Percentiles rank a stretch among this genome's conserved stretches.
phyloP scores from a whole-genome alignment of 2,888 invertebrate genomes.

The Catocala nupta region DNA sequence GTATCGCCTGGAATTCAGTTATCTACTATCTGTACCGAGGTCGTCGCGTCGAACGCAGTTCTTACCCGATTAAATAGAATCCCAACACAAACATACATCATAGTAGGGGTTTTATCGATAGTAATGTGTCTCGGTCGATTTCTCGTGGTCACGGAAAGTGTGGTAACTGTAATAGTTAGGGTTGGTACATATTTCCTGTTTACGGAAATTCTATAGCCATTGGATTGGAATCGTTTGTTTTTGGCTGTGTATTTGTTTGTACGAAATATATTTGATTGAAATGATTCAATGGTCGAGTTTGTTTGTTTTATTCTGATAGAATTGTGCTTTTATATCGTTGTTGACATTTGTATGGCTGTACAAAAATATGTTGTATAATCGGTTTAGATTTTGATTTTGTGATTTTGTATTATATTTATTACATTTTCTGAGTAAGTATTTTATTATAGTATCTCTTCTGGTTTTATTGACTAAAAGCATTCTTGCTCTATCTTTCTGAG shows the following conservation, averaged over 20 bases:
- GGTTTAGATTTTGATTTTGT: not conserved
- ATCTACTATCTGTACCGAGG: not conserved
- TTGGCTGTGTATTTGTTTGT: conserved; percentile 22
- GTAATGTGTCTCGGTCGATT: conserved; percentile 67
- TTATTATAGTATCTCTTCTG: no score
- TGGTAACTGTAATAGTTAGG: conserved; percentile 44
- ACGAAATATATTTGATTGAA: conserved; percentile 18
- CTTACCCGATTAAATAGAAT: conserved; percentile 10
- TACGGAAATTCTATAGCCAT: conserved; percentile 22
- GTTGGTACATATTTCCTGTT: conserved; percentile 33
- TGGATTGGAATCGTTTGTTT: conserved; percentile 27
- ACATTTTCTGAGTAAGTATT: no score
- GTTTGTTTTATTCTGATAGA: conserved; percentile 16
- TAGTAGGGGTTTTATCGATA: conserved; percentile 55
- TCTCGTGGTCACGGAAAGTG: conserved; percentile 56
- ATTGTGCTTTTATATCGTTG: conserved; percentile 6
- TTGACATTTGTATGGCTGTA: conserved; percentile 12
- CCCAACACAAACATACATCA: conserved; percentile 26
- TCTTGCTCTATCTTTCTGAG: no score
- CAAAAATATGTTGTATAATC: not conserved
- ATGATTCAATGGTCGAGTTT: conserved; percentile 1
- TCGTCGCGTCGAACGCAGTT: not conserved
- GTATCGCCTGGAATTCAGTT: no score
- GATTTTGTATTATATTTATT: no score
- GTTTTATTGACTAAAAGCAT: no score